Base-by-base conservation (phyloP, 2,888 invertebrate genomes). In the Drosophila ezoana region DNA sequence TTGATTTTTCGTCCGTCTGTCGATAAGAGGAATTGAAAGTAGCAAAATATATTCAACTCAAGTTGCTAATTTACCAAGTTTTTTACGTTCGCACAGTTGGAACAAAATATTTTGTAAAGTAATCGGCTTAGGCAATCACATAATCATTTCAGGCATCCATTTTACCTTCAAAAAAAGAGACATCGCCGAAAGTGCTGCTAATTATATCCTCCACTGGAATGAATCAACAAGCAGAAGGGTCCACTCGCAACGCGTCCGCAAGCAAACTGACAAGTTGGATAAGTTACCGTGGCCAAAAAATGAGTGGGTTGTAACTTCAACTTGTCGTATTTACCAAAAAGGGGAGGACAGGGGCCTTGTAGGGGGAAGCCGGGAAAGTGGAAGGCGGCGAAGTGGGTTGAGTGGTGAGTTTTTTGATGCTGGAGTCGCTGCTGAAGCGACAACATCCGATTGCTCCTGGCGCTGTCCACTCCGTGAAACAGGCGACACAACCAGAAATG, bases 231-330 rank as follows among this genome's bases (percentile, higher is more conserved):
- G 70, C 65, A 66, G 66, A 54, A 65, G 59, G 48, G 28, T 56
- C 37, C 54, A 49, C 37, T 56, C 45, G 20, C 35, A 32, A 3
- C 56, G 54, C 37, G 56, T 45, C 61, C 71, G 61, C 53, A 73
- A 43, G 58, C 61, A 62, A 64, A 65, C 76, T 72, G 75, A 65
- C 72, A 75, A 72, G 62, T 69, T 73, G 76, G 63, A 57, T 72
- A 76, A 76, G 73, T 67, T 66, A 69, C 76, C 63, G 81, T 81
- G 81, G 69, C 54, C 64, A 76, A 51, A 56, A 52, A 53, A 74
- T 60, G 65, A 65, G 59, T 49, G 58, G 59, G 41, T 2, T 48
- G 68, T 13, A 52, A 57, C 37, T 60, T 1, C 52, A 53, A 8
- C 38, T 41, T 10, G 48, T 54, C 48, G 41, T 20, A 51, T 43